phyloP scores from a whole-genome alignment of 2,113 vertebrate genomes.

The Ictalurus punctatus region DNA sequence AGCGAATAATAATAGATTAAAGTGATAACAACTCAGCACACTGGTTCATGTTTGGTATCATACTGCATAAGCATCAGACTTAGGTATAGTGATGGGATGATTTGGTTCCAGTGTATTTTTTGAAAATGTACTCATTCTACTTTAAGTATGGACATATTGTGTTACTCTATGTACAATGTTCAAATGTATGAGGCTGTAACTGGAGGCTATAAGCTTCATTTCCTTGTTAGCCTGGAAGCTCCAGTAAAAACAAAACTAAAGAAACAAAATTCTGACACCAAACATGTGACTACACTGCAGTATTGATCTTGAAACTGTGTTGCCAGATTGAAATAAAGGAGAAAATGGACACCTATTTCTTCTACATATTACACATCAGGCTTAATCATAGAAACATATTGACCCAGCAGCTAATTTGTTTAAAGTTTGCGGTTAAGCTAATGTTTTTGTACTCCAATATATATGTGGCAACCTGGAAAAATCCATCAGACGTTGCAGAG shows the following conservation, averaged over 20 bases:
- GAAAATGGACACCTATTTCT: not conserved
- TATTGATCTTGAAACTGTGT: not conserved
- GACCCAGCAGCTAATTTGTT: not conserved
- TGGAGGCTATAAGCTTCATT: not conserved
- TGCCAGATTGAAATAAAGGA: not conserved
- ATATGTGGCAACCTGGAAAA: not conserved
- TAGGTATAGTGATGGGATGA: not conserved
- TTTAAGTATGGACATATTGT: not conserved
- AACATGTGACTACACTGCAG: not conserved
- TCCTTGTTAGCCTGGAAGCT: not conserved
- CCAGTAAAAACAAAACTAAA: not conserved
- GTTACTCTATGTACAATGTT: not conserved
- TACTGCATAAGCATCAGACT: not conserved
- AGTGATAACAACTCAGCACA: not conserved
- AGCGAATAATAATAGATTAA: not conserved
- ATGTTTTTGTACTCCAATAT: not conserved
- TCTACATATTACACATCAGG: not conserved
- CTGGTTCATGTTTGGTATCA: not conserved
- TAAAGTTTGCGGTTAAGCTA: not conserved
- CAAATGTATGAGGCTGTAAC: not conserved
- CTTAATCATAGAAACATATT: not conserved
- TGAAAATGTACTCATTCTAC: not conserved
- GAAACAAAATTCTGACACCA: not conserved
- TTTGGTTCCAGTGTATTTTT: not conserved
- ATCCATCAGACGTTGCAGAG: not conserved